Percentiles rank a stretch among this genome's conserved stretches.
These are phyloP conservation scores for Potorous gilbertii DNA, from an alignment of 2,797 vertebrate species.

Conservation along the genomic window DNA sequence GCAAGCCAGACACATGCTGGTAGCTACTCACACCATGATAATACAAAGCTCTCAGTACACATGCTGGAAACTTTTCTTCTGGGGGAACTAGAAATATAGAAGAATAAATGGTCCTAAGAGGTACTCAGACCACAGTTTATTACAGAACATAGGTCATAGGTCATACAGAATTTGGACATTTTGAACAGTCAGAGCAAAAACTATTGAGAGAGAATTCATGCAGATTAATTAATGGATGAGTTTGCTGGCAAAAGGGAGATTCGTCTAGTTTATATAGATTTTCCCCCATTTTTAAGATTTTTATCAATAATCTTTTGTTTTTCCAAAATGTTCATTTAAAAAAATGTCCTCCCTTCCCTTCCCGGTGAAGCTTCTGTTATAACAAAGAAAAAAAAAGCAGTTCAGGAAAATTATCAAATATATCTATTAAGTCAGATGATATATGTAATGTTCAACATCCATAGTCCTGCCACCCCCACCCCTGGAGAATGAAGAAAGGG, in stretches of 20 bases:
- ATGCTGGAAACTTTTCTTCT: conserved; percentile 62
- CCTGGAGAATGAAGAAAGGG: neutral
- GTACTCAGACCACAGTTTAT: conserved; percentile 57
- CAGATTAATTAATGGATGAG: conserved; percentile 73
- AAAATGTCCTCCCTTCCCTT: neutral
- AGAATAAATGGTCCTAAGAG: conserved; percentile 65
- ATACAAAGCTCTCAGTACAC: conserved; percentile 50
- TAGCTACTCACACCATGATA: conserved; percentile 33
- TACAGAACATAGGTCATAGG: conserved; percentile 63
- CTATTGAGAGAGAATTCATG: conserved; percentile 58
- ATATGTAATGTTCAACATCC: neutral
- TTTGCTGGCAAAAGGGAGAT: conserved; percentile 67
- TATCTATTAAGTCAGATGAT: neutral
- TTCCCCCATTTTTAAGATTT: neutral
- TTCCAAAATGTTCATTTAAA: neutral
- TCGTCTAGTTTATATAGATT: conserved; percentile 56
- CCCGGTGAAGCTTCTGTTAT: neutral
- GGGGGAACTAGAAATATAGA: conserved; percentile 40
- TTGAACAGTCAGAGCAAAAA: conserved; percentile 67
- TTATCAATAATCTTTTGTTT: neutral
- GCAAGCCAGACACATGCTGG: conserved; percentile 43
- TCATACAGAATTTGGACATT: conserved; percentile 70
- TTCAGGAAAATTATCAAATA: neutral
- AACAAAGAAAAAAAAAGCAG: neutral
- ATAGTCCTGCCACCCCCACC: neutral